Evolutionary conservation across 2,113 vertebrate species (phyloP), one percentile per base, ranked within the genome.

Genomic region (Tachysurus vachellii): DNA sequence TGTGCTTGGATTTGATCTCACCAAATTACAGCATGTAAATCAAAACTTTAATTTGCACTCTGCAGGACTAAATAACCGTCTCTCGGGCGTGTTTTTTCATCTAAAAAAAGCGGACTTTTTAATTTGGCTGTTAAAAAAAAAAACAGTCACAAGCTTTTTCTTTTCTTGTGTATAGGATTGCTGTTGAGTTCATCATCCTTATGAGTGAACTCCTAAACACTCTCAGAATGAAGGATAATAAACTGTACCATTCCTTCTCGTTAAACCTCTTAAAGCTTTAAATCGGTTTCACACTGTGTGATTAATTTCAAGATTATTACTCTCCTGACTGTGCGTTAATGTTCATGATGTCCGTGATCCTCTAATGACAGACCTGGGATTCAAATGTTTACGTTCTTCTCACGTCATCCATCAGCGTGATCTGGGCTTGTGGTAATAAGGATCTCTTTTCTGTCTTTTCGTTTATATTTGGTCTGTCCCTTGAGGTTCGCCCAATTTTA

Each of bases 1-100:
- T 26, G 59, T 44, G 64, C 44, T 82, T 23, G 68, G 62, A 21
- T 28, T 21, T 62, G 59, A 62, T 82, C 23, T 44, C 31, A 57
- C 68, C 11, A 54, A 77, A 87, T 83, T 87, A 77, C 59, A 66
- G 86, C 57, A 44, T 61, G 66, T 75, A 70, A 14, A 16, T 9
- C 11, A 31, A 44, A 73, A 68, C 23, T 85, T 76, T 50, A 13
- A 71, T 73, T 82, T 73, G 77, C 79, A 59, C 79, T 21, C 42
- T 19, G n/a, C 54, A 26, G 59, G 26, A 56, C 66, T 62, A 9
- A 50, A 53, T 2, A 79, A 80, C 31, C 84, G 21, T 36, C 75
- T 54, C 61, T n/a, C 23, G 44, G 80, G 23, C 44, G 11, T 13
- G 61, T 19, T 86, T 83, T 17, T 70, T 47, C 61, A 70, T 17